A percentile compares a stretch with the other conserved stretches of the same genome.
phyloP scores from a whole-genome alignment of 2,113 vertebrate species.

The Thamnaconus septentrionalis region DNA sequence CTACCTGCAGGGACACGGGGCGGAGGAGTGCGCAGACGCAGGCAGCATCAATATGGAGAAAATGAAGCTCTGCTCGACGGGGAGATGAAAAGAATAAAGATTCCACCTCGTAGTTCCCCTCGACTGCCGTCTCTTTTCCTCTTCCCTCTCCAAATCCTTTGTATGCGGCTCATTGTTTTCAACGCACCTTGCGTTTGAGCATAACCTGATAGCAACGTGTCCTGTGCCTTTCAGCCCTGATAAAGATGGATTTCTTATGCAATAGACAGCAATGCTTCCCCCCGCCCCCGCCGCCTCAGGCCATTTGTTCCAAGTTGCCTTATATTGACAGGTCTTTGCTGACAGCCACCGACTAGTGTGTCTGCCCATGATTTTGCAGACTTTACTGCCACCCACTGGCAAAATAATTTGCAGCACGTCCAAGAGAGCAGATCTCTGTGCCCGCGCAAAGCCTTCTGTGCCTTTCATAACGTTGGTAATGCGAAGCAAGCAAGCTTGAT shows the following conservation, averaged over 20 bases:
- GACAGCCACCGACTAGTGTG: neutral
- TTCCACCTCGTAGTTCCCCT: too few species aligned
- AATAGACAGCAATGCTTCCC: neutral
- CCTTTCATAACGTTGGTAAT: too few species aligned
- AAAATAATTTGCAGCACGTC: neutral
- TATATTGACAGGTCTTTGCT: neutral
- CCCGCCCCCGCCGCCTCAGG: too few species aligned
- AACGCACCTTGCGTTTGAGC: neutral
- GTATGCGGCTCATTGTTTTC: neutral
- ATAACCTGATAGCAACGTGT: conserved; percentile 1
- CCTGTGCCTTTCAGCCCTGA: neutral
- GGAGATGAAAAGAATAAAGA: conserved; percentile 5
- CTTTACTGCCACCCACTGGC: conserved; percentile 21
- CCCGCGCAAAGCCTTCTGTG: too few species aligned
- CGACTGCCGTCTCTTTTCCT: too few species aligned
- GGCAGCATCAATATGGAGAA: conserved; percentile 76
- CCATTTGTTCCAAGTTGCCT: neutral
- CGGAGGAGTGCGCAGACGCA: conserved; percentile 74
- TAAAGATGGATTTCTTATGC: neutral
- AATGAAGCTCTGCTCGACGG: conserved; percentile 38
- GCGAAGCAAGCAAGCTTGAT: too few species aligned
- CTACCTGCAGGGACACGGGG: conserved; percentile 51
- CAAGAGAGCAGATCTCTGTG: too few species aligned
- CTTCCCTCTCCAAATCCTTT: neutral
- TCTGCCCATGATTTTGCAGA: conserved; percentile 1